Base-by-base conservation (phyloP, 2,888 invertebrate genomes). In the Cristatella mucedo region DNA sequence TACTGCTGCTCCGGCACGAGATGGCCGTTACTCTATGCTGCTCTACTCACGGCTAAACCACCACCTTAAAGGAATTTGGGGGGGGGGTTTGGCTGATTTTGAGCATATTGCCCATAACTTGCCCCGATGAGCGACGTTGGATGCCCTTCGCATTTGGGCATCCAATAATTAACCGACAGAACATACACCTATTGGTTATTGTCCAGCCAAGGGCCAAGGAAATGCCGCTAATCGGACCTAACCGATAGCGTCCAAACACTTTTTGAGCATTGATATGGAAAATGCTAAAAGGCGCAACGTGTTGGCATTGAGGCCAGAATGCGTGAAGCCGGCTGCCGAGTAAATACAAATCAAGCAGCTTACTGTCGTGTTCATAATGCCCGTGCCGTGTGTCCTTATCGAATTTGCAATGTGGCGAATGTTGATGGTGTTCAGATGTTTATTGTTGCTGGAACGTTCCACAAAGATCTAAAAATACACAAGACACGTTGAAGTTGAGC, bases 331-430 rank as follows among this genome's bases (percentile, higher is more conserved):
- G 32, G 16, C n/a, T 13, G 13, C n/a, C n/a, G 32, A 9, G 9
- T 7, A 11, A 7, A 32, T 9, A 7, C 16, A 7, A 26, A n/a
- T 11, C 15, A 32, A 36, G 29, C 29, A n/a, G 57, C 65, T 63
- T 47, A 80, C 86, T 0, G 87, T 85, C 0, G 87, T 87, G 56
- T 85, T 87, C 75, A 89, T 85, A 45, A 95, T 85, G 5, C 95
- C 95, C 6, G 81, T 82, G 21, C 95, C 95, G 59, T 95, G 93
- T 0, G 91, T 91, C 53, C 91, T 74, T 50, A 97, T 82, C 0
- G 95, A 93, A 68, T 95, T 93, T 0, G 91, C 87, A 43, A 95
- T 80, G 59, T 97, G 93, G 4, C 80, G 74, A 47, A 95, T 89
- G 49, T 85, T 84, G 50, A 97, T 85, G 0, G 91, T 86, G 61